phyloP scores from a whole-genome alignment of 1,140 invertebrate species.

The Babylonia areolata region DNA sequence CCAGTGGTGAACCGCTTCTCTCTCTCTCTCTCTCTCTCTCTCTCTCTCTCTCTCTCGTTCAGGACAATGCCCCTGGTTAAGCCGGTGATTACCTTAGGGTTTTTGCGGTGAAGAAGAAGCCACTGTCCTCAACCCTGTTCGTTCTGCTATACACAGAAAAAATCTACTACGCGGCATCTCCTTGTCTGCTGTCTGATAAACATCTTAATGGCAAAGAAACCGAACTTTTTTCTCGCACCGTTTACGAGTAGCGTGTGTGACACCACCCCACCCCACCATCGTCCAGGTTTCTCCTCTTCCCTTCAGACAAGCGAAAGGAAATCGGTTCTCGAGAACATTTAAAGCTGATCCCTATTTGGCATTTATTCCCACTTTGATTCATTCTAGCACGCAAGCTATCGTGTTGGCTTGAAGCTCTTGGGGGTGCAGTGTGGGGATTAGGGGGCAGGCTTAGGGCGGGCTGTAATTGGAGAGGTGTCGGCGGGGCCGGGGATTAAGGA shows the following conservation, averaged over 20 bases:
- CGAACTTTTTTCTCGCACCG: background rate
- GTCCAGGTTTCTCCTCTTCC: too few species aligned
- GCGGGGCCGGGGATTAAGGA: conserved; percentile 21
- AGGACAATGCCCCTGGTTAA: background rate
- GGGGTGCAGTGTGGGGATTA: background rate
- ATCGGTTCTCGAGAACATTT: background rate
- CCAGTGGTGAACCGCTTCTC: too few species aligned
- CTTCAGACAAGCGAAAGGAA: background rate
- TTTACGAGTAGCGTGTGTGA: background rate
- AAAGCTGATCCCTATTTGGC: conserved; percentile 33
- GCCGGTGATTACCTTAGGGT: background rate
- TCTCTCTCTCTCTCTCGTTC: too few species aligned
- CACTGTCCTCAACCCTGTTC: background rate
- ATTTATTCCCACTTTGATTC: conserved; percentile 32
- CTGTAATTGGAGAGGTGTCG: conserved; percentile 21
- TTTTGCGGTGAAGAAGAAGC: background rate
- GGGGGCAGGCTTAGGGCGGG: background rate
- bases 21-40: too few species aligned
- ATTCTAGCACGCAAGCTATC: conserved; percentile 17
- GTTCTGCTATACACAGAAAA: too few species aligned
- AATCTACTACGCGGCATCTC: too few species aligned
- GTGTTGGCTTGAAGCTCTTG: conserved; percentile 19
- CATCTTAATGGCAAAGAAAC: conserved; percentile 24
- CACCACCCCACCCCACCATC: background rate
- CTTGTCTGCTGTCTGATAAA: background rate